Evolutionary conservation across 2,888 invertebrate species (phyloP).

Genomic region (Latheticus oryzae): DNA sequence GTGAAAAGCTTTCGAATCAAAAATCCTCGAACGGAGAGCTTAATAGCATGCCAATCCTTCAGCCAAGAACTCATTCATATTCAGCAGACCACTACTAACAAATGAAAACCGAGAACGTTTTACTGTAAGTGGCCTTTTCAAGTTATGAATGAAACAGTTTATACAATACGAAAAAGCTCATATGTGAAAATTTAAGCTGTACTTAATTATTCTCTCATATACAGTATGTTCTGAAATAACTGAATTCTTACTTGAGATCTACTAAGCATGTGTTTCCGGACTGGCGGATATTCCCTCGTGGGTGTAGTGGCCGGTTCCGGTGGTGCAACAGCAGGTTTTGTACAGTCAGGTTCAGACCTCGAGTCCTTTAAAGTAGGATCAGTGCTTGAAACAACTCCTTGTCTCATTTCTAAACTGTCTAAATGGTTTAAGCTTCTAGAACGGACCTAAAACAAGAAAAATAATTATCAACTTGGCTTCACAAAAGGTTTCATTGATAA

Average conservation of each 20-base stretch:
- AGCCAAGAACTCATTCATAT: no score
- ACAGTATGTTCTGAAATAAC: neutral
- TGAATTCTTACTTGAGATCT: constrained; percentile 69
- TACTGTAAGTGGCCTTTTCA: no score
- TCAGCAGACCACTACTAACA: no score
- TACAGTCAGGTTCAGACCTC: constrained; percentile 65
- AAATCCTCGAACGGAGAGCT: no score
- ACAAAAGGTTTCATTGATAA: no score
- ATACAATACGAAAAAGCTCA: no score
- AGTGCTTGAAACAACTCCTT: constrained; percentile 55
- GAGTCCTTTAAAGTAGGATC: constrained; percentile 62
- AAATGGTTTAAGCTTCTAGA: constrained; percentile 80
- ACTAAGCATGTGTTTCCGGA: constrained; percentile 69
- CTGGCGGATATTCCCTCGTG: constrained; percentile 62
- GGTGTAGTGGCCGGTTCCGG: constrained; percentile 58
- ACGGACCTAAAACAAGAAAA: constrained; percentile 70
- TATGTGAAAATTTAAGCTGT: no score
- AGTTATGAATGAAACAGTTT: no score
- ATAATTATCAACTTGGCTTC: constrained; percentile 35
- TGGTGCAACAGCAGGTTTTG: constrained; percentile 60
- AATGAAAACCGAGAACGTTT: no score
- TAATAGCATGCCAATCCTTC: no score
- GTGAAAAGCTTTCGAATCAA: constrained; percentile 13
- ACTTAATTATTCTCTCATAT: no score
- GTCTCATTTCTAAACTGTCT: constrained; percentile 72